phyloP scores from a whole-genome alignment of 2,113 vertebrate species.

The Silurus glanis region DNA sequence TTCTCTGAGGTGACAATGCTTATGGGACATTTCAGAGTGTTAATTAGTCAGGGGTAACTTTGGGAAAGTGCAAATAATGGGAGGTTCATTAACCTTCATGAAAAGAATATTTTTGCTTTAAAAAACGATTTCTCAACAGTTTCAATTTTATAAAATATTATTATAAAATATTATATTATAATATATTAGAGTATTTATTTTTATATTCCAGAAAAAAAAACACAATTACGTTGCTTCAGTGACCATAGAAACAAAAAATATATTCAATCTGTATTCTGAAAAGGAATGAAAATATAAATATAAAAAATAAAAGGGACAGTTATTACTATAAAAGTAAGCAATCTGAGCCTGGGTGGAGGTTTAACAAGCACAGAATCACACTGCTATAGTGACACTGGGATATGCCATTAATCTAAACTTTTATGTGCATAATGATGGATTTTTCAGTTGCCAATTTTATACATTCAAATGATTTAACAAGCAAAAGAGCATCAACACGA shows the following conservation, averaged over 20 bases:
- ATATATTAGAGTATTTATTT: neutral
- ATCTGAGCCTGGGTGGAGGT: neutral
- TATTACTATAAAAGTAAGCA: neutral
- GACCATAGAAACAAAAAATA: neutral
- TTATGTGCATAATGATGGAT: neutral
- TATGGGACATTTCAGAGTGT: constrained; percentile 23
- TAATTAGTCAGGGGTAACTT: constrained; percentile 31
- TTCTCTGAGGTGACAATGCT: constrained; percentile 13
- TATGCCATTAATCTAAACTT: neutral
- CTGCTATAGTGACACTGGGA: neutral
- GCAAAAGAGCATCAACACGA: neutral
- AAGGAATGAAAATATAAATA: neutral
- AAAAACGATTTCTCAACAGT: neutral
- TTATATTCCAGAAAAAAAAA: neutral
- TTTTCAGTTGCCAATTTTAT: neutral
- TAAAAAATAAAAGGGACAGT: neutral
- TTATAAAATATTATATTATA: neutral
- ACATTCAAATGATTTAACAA: neutral
- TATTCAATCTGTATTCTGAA: neutral
- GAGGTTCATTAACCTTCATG: neutral
- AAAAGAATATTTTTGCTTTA: neutral
- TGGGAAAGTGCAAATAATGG: neutral
- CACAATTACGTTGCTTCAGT: neutral
- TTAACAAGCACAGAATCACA: constrained; percentile 14
- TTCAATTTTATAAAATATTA: neutral